Evolutionary conservation across 2,888 invertebrate genomes (phyloP).

Genomic region (Lasius fuliginosus): DNA sequence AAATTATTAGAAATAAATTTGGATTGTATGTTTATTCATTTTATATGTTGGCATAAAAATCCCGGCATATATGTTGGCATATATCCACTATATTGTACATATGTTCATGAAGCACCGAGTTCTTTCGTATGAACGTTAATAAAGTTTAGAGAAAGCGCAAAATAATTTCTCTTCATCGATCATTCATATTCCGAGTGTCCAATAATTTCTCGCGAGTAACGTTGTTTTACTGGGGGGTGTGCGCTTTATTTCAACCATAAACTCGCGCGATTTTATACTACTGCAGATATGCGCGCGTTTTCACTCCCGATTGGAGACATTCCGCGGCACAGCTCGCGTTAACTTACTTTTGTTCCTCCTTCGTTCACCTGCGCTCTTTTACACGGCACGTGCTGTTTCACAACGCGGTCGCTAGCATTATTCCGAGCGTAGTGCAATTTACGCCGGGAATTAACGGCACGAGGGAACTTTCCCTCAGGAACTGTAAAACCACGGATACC

Average conservation of each 20-base stretch:
- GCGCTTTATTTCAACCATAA: slow-evolving; percentile 81
- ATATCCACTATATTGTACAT: not conserved
- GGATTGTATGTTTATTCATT: not conserved
- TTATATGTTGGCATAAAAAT: not conserved
- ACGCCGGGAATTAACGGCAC: slow-evolving; percentile 75
- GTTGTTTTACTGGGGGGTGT: slow-evolving; percentile 80
- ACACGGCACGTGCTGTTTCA: slow-evolving; percentile 43
- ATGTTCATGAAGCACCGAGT: not conserved
- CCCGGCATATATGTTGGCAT: no score
- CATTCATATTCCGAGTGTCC: slow-evolving; percentile 82
- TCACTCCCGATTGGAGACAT: slow-evolving; percentile 53
- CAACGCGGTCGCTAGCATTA: slow-evolving; percentile 63
- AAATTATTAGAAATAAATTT: not conserved
- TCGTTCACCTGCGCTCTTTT: slow-evolving; percentile 32
- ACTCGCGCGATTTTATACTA: slow-evolving; percentile 74
- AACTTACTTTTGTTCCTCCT: slow-evolving; percentile 14
- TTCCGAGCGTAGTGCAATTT: slow-evolving; percentile 73
- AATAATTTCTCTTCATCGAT: slow-evolving; percentile 79
- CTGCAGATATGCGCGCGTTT: slow-evolving; percentile 56
- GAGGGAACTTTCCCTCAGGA: slow-evolving; percentile 50
- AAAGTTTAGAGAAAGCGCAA: slow-evolving; percentile 36
- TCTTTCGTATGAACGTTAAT: not conserved
- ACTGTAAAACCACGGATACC: slow-evolving; percentile 66
- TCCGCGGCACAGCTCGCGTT: slow-evolving; percentile 15
- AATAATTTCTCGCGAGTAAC: slow-evolving; percentile 79